These are phyloP conservation scores for Gnathochromis pfefferi DNA, from an alignment of 2,113 vertebrate species.

Conservation along the genomic window DNA sequence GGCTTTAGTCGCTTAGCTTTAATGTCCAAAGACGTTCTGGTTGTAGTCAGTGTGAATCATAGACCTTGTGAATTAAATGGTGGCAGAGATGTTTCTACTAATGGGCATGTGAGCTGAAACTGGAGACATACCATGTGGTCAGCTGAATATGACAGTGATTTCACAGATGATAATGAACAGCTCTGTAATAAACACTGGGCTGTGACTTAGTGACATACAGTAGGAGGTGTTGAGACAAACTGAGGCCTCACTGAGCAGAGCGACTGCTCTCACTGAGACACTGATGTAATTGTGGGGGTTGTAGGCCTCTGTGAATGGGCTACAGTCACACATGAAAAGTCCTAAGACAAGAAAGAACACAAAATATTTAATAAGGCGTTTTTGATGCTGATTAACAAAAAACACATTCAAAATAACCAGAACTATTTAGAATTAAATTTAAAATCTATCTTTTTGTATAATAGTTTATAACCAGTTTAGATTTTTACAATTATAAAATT, in stretches of 20 bases:
- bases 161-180: background rate
- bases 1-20: background rate
- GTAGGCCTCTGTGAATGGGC: background rate
- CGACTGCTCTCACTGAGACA: background rate
- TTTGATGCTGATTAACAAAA: background rate
- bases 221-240: background rate
- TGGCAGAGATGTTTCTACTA: background rate
- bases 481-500: background rate
- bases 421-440: background rate
- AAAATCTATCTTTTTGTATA: background rate
- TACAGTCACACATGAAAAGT: background rate
- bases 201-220: background rate
- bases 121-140: background rate
- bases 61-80: background rate
- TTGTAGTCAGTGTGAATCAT: background rate
- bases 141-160: background rate
- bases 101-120: background rate
- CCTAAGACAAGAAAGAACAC: background rate
- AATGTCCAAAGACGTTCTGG: background rate
- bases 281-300: background rate
- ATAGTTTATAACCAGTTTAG: background rate
- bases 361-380: background rate
- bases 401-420: background rate
- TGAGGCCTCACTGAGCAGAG: background rate
- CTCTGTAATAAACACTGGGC: background rate